Base-by-base conservation (phyloP, 64 coral and sea anemone species). In the Dendronephthya gigantea region DNA sequence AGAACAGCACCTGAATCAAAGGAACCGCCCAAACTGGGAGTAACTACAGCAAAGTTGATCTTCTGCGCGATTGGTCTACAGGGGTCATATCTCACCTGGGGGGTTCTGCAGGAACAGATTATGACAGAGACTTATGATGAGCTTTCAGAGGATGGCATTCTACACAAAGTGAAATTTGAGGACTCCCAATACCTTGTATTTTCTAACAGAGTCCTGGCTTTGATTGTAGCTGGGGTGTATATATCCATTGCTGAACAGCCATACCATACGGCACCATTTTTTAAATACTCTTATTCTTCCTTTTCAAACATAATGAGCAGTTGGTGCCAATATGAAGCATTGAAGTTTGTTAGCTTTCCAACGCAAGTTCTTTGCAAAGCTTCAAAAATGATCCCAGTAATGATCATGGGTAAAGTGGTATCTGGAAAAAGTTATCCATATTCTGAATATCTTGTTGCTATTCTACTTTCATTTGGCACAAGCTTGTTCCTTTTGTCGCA, bases 311-410 rank as follows among this genome's bases (percentile, higher is more conserved):
- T 98, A 11, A 74, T 98, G 69, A 93, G 92, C 52, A 98, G 95
- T 79, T 98, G 95, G 95, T 98, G 92, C 82, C 95, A 98, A 51
- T 98, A 98, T 56, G 95, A 98, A 82, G 95, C 95, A 28, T 68
- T 98, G 1, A 98, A 98, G 82, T 98, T 89, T 93, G 89, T 98
- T 17, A 91, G 92, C 41, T 98, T 98, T 81, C 95, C 95, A 58
- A 98, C 95, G 7, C 92, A 98, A 82, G 90, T 98, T 27, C 70
- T 98, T 0, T 83, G 89, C 40, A 98, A 98, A 82, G 95, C 95
- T 52, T 98, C 95, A 5, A 98, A 98, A 39, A 93, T 98, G 27
- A 98, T 98, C 27, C 95, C 95, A 85, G 95, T 98, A 11, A 98
- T 98, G 95, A 7, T 98, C 28, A 98, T 98, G 95, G 95, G 95